Conservation (phyloP, 2,888 invertebrate genomes). For the Smittia aterrima region DNA sequence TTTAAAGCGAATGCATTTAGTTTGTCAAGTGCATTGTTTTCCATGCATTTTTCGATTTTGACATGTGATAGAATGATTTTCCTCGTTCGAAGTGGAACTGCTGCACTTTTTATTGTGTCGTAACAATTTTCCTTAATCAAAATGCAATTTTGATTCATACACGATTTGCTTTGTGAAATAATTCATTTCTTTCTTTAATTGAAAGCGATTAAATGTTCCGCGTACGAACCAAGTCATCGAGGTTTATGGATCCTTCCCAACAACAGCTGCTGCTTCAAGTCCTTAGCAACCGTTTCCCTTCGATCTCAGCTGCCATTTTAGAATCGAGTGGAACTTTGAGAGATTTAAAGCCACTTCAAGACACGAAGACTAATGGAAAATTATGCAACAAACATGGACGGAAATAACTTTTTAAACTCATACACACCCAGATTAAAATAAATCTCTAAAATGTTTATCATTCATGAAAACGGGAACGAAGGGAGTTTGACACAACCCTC, state of each 20-base stretch:
- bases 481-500: conserved; percentile 31
- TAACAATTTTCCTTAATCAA: conserved; percentile 37
- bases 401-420: conserved; percentile 19
- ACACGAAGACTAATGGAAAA: conserved; percentile 2
- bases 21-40: conserved; percentile 16
- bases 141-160: conserved; percentile 36
- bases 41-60: conserved; percentile 11
- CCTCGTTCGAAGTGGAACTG: neutral
- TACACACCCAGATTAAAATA: conserved; percentile 10
- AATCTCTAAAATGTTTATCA: conserved; percentile 33
- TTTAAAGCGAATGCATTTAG: neutral
- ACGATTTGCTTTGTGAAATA: neutral
- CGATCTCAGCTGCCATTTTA: conserved; percentile 34
- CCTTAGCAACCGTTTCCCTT: conserved; percentile 1
- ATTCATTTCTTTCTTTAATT: neutral
- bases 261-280: too few species aligned
- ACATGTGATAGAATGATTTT: conserved; percentile 24
- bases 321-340: neutral
- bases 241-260: too few species aligned
- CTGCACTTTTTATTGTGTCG: conserved; percentile 25
- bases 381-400: conserved; percentile 22
- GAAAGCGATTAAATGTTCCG: too few species aligned
- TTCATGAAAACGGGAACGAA: neutral
- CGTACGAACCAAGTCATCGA: too few species aligned
- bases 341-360: conserved; percentile 12